Base-by-base conservation (phyloP, 2,113 vertebrate species). In the Sardina pilchardus region DNA sequence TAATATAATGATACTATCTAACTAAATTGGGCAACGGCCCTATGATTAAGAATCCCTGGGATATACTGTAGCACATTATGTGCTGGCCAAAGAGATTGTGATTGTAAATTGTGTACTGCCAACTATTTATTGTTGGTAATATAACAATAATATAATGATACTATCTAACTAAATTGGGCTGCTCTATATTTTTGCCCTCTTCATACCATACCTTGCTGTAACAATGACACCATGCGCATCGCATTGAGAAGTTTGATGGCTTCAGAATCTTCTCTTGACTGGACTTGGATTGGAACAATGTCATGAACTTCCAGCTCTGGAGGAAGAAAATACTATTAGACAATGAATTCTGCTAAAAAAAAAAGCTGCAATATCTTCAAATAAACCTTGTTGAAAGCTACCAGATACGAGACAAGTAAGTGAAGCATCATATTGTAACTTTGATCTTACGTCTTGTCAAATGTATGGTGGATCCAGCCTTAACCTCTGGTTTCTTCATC, bases 301-400 rank as follows among this genome's bases (percentile, higher is more conserved):
- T 94, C 91, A 80, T 95, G 94, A 83, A 94, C 91, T 90, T 96
- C 94, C 44, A 94, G 85, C 85, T 96, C 95, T 93, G 81, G 9
- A 45, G 36, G 19, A 34, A 48, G 4, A 42, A 9, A 0, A 42
- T 1, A 67, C 43, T 36, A 30, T 10, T 53, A 48, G 30, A 45
- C 48, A 59, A 83, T n/a, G 14, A 3, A 24, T 48, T 21, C 50
- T 53, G 21, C 21, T 50, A 42, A 4, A 50, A n/a, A n/a, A 50
- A 56, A 45, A n/a, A n/a, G 59, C 6, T n/a, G n/a, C 4, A 63
- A 26, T 63, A 6, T 21, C 59, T 34, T 34, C n/a, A 71, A 34
- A 34, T 7, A 67, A 30, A 24, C 10, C 4, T 24, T 7, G 26
- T 63, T n/a, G 6, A 9, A 14, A 21, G 19, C 19, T 56, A 21